Percentiles rank a stretch among this genome's conserved stretches.
These are phyloP conservation scores for Leistus spinibarbis DNA, from an alignment of 2,888 invertebrate genomes.

Conservation along the genomic window DNA sequence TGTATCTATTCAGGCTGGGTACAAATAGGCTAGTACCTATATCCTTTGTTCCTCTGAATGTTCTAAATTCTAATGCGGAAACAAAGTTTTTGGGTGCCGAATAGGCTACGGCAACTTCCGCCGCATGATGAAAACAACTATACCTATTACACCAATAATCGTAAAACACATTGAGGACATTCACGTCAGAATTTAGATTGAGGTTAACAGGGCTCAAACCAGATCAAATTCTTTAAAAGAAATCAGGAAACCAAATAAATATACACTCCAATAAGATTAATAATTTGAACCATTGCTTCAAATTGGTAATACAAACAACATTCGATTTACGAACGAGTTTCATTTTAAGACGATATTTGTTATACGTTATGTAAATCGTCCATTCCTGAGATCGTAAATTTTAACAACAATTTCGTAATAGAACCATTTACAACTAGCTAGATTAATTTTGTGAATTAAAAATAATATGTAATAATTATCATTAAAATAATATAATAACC, in stretches of 20 bases:
- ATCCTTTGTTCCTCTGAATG: background rate
- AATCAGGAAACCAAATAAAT: background rate
- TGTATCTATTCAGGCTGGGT: background rate
- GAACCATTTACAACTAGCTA: no score
- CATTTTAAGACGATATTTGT: no score
- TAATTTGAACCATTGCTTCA: no score
- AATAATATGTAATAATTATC: no score
- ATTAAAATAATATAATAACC: no score
- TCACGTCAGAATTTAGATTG: background rate
- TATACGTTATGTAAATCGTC: no score
- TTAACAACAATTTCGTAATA: no score
- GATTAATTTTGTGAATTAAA: no score
- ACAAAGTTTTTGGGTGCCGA: background rate
- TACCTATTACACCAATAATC: background rate
- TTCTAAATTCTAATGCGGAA: background rate
- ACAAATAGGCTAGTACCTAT: background rate
- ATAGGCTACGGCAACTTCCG: background rate
- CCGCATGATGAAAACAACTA: background rate
- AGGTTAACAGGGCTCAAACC: background rate
- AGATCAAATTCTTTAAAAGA: background rate
- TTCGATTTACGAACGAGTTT: no score
- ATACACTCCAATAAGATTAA: background rate
- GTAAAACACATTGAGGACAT: background rate
- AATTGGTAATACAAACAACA: no score
- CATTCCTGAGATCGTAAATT: no score